Conservation (phyloP, 2,113 vertebrate genomes). For the Tetrao urogallus region DNA sequence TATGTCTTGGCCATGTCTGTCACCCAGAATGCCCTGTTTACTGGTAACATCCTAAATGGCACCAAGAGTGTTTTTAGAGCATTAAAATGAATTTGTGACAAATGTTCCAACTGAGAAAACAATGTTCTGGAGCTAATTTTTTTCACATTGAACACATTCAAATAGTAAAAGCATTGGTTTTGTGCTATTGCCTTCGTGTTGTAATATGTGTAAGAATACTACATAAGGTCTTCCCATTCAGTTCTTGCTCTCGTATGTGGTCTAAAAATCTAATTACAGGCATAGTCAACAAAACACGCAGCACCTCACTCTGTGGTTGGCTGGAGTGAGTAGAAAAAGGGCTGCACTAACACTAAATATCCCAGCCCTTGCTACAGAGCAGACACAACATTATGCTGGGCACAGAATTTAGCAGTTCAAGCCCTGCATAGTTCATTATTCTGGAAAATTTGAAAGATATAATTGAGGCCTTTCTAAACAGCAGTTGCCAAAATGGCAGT, state of each 20-base stretch:
- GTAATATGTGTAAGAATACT: background rate
- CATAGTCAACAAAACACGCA: background rate
- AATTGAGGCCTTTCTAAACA: background rate
- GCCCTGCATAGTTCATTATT: background rate
- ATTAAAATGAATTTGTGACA: background rate
- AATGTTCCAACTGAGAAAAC: background rate
- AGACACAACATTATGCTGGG: background rate
- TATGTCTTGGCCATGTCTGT: background rate
- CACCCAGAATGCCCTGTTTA: background rate
- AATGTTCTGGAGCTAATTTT: background rate
- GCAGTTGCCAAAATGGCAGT: background rate
- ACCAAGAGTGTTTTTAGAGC: background rate
- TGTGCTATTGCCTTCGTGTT: background rate
- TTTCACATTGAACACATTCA: background rate
- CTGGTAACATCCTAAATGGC: background rate
- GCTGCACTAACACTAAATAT: background rate
- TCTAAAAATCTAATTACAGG: background rate
- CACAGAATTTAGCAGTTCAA: background rate
- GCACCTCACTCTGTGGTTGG: background rate
- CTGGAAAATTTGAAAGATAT: background rate
- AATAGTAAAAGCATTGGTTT: background rate
- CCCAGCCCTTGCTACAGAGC: background rate
- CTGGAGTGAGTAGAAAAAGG: background rate
- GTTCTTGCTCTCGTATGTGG: background rate
- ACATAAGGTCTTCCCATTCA: background rate